Percentiles rank a stretch among this genome's conserved stretches.
Evolutionary conservation across 2,888 invertebrate species (phyloP).

Genomic region (Erebia palarica): DNA sequence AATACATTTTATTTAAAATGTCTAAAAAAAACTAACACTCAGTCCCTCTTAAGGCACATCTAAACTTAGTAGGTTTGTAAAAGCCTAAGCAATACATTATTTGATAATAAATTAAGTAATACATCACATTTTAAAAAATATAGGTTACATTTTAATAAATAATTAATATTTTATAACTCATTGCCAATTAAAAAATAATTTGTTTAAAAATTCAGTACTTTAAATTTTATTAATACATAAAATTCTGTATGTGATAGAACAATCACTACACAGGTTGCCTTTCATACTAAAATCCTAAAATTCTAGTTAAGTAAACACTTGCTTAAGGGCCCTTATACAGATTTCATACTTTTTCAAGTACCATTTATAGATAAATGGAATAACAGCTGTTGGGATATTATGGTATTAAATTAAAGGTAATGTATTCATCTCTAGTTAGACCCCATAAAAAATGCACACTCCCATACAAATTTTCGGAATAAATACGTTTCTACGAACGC

Average conservation of each 20-base stretch:
- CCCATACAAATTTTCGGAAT: no score
- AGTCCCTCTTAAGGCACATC: slow-evolving; percentile 30
- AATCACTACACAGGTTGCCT: not conserved
- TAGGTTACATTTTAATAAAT: slow-evolving; percentile 11
- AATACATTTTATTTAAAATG: slow-evolving; percentile 25
- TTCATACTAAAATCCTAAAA: not conserved
- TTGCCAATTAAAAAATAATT: not conserved
- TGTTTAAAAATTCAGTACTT: not conserved
- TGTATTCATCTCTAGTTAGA: no score
- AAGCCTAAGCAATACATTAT: slow-evolving; percentile 20
- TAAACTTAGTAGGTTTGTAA: slow-evolving; percentile 21
- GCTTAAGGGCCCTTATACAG: no score
- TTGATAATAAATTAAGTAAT: slow-evolving; percentile 8
- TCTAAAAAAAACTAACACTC: slow-evolving; percentile 23
- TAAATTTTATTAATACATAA: no score
- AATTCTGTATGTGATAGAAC: not conserved
- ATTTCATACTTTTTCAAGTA: no score
- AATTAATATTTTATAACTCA: slow-evolving; percentile 1
- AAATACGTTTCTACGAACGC: no score
- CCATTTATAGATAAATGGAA: no score
- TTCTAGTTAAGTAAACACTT: not conserved
- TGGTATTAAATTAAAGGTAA: no score
- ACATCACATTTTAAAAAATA: slow-evolving; percentile 8
- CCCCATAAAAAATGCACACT: no score
- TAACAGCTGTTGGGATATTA: no score